These are phyloP conservation scores for Muntiacus reevesi DNA, from an alignment of 2,113 vertebrate genomes.

Conservation along the genomic window DNA sequence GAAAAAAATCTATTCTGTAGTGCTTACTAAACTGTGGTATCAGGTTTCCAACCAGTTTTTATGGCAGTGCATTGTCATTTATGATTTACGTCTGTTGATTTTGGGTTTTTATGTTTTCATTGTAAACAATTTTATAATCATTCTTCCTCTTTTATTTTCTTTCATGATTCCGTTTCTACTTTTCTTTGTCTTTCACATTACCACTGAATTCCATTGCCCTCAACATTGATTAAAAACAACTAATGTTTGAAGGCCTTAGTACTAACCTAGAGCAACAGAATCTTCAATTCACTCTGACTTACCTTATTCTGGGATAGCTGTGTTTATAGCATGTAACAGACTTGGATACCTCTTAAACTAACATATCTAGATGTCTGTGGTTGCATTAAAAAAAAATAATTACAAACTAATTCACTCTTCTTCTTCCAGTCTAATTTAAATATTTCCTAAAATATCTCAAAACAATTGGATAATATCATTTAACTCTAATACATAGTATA, in stretches of 20 bases:
- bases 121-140: constrained; percentile 54
- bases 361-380: constrained; percentile 89
- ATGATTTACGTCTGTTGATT: constrained; percentile 82
- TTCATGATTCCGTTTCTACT: constrained; percentile 64
- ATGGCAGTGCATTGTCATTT: constrained; percentile 82
- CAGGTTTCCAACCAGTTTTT: constrained; percentile 86
- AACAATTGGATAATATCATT: not conserved
- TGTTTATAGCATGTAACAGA: constrained; percentile 67
- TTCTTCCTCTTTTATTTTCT: constrained; percentile 69
- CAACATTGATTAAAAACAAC: constrained; percentile 72
- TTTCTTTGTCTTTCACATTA: constrained; percentile 70
- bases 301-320: constrained; percentile 68
- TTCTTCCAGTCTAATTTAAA: constrained; percentile 70
- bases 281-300: constrained; percentile 64
- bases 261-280: constrained; percentile 79
- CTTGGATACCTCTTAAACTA: constrained; percentile 79
- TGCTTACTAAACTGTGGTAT: constrained; percentile 70
- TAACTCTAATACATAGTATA: constrained; percentile 62
- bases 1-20: constrained; percentile 57
- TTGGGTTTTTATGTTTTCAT: constrained; percentile 71
- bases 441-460: constrained; percentile 57
- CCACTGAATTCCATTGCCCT: constrained; percentile 82
- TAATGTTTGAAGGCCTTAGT: constrained; percentile 82
- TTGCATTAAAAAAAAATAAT: constrained; percentile 85
- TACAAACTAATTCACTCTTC: constrained; percentile 77